phyloP scores from a whole-genome alignment of 1,140 invertebrate species.

The Gerris buenoi region DNA sequence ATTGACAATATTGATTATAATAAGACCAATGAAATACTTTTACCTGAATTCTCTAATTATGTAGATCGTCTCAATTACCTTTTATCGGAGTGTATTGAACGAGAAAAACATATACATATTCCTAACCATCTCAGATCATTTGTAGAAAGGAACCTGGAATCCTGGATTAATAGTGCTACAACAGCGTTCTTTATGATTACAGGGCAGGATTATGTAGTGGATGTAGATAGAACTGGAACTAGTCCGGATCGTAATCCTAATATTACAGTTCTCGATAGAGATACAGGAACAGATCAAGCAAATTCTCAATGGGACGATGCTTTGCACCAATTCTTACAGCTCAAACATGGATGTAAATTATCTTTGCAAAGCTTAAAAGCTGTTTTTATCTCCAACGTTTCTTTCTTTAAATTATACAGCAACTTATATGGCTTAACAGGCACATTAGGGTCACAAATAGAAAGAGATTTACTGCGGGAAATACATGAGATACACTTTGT shows the following conservation, averaged over 20 bases:
- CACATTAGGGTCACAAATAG: constrained; percentile 26
- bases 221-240: constrained; percentile 21
- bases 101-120: neutral
- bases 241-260: constrained; percentile 23
- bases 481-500: constrained; percentile 15
- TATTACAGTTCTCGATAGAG: constrained; percentile 27
- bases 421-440: constrained; percentile 29
- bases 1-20: neutral
- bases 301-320: constrained; percentile 30
- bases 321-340: constrained; percentile 31
- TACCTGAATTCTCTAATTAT: neutral
- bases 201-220: constrained; percentile 22
- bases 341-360: constrained; percentile 31
- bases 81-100: neutral
- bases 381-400: constrained; percentile 31
- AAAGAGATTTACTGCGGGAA: constrained; percentile 22
- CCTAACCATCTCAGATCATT: constrained; percentile 20
- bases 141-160: constrained; percentile 20
- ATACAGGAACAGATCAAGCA: constrained; percentile 29
- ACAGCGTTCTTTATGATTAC: constrained; percentile 16
- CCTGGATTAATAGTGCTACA: constrained; percentile 23
- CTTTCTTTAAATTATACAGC: constrained; percentile 27
- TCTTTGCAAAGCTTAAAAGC: constrained; percentile 28
- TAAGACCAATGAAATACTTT: neutral
- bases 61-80: neutral